Base-by-base conservation (phyloP, 92 coral and sea anemone genomes). In the Paragorgia papillata region DNA sequence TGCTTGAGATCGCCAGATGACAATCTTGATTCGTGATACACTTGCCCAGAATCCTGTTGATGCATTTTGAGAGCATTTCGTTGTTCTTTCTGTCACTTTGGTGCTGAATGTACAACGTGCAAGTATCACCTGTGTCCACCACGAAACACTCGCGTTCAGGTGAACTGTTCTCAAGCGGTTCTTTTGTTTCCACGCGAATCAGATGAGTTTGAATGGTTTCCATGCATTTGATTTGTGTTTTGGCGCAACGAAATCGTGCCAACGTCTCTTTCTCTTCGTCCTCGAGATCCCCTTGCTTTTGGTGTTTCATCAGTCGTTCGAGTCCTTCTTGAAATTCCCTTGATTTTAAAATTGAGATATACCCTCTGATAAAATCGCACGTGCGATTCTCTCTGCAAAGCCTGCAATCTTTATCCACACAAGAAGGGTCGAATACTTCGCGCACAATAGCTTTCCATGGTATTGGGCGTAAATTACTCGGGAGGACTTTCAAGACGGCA, bases 261-360 rank as follows among this genome's bases (percentile, higher is more conserved):
- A 90, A 92, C 55, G 71, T 88, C 22, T 88, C 93, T 51, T 90
- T 74, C 14, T 90, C 97, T 18, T 93, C 92, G 62, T 93, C 93
- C 8, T 91, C 92, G 13, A 93, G 85, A 62, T 91, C 89, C 57
- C 88, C 77, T 74, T 90, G 92, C 70, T 96, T 75, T 59, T 90
- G 92, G 65, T 93, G 97, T 32, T 88, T 87, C 79, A 93, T 86
- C 9, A 93, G 90, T 30, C 97, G 84, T 2, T 88, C 66, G 80
- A 93, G 84, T 4, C 96, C 96, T 22, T 54, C 26, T 18, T 49
- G 59, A 22, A 68, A 68, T 17, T 68, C 75, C 0, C 39, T 33
- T 2, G 75, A 68, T 44, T 49, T 24, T 48, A 68, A 29, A 41
- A 68, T 43, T 13, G 48, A 57, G 32, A 48, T 68, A 28, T 44